Evolutionary conservation across 30 jellyfish, hydroid and myxozoan species (phyloP).

Genomic region (Turritopsis dohrnii): DNA sequence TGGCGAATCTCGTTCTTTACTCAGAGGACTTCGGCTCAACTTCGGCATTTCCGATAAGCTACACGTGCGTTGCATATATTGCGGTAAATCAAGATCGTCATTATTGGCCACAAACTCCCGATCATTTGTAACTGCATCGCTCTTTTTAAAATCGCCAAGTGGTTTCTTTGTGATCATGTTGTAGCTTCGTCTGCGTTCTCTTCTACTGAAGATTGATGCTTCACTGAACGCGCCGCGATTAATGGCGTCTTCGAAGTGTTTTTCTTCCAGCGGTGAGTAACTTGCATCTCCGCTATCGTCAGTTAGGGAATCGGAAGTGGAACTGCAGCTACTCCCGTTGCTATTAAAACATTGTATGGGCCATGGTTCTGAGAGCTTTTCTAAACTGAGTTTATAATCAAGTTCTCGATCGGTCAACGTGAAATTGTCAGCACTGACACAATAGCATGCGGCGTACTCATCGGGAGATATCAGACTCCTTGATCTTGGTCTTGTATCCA

Average conservation of each 20-base stretch:
- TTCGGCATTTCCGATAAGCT: conserved; percentile 11
- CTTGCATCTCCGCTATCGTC: conserved; percentile 1
- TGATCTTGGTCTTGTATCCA: conserved; percentile 1
- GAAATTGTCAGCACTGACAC: background rate
- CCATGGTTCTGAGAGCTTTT: background rate
- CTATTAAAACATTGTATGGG: background rate
- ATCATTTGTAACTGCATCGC: background rate
- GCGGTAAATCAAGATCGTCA: background rate
- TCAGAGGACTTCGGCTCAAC: background rate
- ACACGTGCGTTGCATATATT: background rate
- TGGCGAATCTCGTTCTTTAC: background rate
- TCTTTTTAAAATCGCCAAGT: background rate
- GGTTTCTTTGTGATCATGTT: background rate
- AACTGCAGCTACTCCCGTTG: background rate
- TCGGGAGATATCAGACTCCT: background rate
- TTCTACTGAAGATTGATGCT: background rate
- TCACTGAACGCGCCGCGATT: conserved; percentile 4
- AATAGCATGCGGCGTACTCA: background rate
- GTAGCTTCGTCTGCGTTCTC: background rate
- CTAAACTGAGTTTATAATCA: background rate
- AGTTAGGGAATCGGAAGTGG: conserved; percentile 1
- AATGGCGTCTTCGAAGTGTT: conserved; percentile 15
- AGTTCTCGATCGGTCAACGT: background rate
- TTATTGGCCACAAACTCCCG: background rate
- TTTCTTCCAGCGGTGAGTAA: conserved; percentile 9